These are phyloP conservation scores for Microcebus ravelobensis DNA, from an alignment of 2,113 vertebrate genomes.

Conservation along the genomic window DNA sequence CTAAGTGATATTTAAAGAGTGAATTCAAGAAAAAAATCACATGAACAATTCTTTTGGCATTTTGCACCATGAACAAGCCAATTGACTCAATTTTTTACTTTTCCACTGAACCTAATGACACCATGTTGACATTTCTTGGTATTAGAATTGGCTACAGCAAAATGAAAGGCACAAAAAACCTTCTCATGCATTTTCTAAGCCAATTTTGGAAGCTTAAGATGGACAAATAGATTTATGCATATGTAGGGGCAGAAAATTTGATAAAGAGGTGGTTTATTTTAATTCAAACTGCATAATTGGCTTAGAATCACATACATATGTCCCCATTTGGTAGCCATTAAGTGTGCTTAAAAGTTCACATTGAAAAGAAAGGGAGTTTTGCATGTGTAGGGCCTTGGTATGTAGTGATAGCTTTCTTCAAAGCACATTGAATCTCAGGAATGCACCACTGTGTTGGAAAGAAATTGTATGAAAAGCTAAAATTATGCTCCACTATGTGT, in stretches of 20 bases:
- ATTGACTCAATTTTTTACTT: neutral
- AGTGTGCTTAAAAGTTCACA: constrained; percentile 13
- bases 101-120: neutral
- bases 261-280: constrained; percentile 10
- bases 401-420: neutral
- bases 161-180: neutral
- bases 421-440: neutral
- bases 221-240: neutral
- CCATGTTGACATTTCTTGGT: neutral
- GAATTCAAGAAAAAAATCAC: neutral
- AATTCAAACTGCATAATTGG: constrained; percentile 37
- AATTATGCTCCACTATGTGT: neutral
- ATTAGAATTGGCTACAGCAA: neutral
- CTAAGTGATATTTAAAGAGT: neutral
- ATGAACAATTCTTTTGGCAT: neutral
- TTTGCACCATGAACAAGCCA: neutral
- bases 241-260: constrained; percentile 20
- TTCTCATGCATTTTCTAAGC: neutral
- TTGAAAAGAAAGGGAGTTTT: neutral
- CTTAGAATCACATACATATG: neutral
- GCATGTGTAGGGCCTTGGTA: neutral
- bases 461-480: neutral
- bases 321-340: neutral
- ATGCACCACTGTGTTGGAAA: neutral
- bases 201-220: constrained; percentile 18